These are phyloP conservation scores for Nephrotoma flavescens DNA, from an alignment of 2,888 invertebrate species.

Conservation along the genomic window DNA sequence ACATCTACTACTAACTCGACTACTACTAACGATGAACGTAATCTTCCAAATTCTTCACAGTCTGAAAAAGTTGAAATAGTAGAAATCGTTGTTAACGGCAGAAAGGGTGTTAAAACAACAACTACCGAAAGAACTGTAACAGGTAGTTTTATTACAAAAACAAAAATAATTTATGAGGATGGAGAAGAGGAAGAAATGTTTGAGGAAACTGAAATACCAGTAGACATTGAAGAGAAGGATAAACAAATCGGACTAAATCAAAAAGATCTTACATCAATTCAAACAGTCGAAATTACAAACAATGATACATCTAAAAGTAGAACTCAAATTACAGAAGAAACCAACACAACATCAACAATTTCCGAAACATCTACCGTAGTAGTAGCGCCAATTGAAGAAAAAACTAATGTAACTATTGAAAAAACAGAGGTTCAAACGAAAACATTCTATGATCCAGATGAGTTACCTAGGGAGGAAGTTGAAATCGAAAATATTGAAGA, in stretches of 20 bases:
- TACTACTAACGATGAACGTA: too few species aligned
- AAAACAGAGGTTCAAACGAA: neutral
- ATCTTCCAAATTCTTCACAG: neutral
- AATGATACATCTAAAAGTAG: neutral
- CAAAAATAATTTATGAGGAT: neutral
- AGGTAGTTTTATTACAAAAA: slow-evolving; percentile 5
- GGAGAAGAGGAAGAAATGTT: slow-evolving; percentile 1
- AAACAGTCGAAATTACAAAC: neutral
- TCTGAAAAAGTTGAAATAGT: neutral
- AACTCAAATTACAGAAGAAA: slow-evolving; percentile 7
- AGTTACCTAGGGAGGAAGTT: slow-evolving; percentile 6
- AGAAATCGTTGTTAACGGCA: neutral
- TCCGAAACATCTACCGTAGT: neutral
- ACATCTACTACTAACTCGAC: too few species aligned
- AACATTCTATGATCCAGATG: neutral
- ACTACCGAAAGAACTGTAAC: neutral
- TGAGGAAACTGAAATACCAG: neutral
- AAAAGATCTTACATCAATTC: neutral
- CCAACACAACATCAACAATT: slow-evolving; percentile 9
- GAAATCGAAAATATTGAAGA: slow-evolving; percentile 3
- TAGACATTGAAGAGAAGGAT: neutral
- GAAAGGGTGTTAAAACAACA: neutral
- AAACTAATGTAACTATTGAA: slow-evolving; percentile 6
- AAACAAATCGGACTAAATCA: neutral
- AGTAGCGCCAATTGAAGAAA: slow-evolving; percentile 6